A percentile compares a stretch with the other conserved stretches of the same genome.
Evolutionary conservation across 2,113 vertebrate genomes (phyloP).

Genomic region (Toxotes chatareus): DNA sequence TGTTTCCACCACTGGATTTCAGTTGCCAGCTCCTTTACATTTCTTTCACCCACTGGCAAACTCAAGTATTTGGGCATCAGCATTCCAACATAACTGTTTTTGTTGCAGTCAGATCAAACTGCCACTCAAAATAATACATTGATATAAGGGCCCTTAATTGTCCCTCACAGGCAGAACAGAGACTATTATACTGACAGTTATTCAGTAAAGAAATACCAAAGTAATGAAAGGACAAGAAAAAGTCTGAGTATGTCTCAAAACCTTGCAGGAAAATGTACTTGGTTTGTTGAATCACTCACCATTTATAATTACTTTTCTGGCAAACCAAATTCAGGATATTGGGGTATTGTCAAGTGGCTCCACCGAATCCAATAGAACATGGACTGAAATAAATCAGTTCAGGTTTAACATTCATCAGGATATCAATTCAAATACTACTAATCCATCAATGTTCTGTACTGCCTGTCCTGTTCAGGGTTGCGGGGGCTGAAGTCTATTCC

Average conservation of each 20-base stretch:
- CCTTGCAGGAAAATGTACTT: not conserved
- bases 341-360: constrained; percentile 13
- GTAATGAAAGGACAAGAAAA: not conserved
- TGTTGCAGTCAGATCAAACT: not conserved
- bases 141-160: not conserved
- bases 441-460: not conserved
- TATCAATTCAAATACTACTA: not conserved
- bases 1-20: not conserved
- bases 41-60: not conserved
- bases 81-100: not conserved
- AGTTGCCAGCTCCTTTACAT: not conserved
- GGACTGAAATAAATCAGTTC: not conserved
- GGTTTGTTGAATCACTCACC: not conserved
- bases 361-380: not conserved
- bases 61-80: not conserved
- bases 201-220: not conserved
- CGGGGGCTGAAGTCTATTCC: not conserved
- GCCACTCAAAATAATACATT: not conserved
- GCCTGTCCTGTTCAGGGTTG: not conserved
- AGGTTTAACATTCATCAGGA: not conserved
- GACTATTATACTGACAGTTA: not conserved
- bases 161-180: not conserved
- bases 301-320: constrained; percentile 10
- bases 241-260: not conserved
- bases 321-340: not conserved